These are phyloP conservation scores for Haemorhous mexicanus DNA, from an alignment of 2,113 vertebrate genomes.

Conservation along the genomic window DNA sequence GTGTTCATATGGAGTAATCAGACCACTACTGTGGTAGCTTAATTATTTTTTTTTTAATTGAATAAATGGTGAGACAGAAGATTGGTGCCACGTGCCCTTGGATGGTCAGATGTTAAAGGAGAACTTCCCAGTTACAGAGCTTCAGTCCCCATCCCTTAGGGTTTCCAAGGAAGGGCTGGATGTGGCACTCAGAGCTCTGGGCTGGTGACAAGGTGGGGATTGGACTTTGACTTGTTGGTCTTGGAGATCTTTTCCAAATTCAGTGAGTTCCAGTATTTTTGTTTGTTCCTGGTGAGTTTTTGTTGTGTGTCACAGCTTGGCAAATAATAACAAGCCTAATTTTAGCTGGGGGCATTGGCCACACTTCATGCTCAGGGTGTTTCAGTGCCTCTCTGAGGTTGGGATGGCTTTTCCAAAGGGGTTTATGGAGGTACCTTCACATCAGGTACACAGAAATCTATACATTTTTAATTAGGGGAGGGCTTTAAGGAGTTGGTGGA, in stretches of 20 bases:
- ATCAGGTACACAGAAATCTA: accelerated
- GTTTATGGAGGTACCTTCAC: neutral
- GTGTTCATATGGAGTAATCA: neutral
- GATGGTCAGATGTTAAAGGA: neutral
- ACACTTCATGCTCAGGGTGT: neutral
- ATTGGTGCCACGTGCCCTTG: accelerated
- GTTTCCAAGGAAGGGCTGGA: neutral
- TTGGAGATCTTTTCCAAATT: neutral
- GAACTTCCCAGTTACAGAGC: neutral
- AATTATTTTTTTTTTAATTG: neutral
- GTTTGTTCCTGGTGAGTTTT: neutral
- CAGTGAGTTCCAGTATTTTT: neutral
- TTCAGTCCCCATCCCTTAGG: neutral
- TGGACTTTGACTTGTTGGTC: neutral
- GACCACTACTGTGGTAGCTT: neutral
- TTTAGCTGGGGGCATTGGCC: neutral
- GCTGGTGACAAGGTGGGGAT: neutral
- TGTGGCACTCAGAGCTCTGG: neutral
- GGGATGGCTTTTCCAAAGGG: neutral
- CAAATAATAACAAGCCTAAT: neutral
- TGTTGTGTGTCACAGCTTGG: accelerated
- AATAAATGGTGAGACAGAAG: neutral
- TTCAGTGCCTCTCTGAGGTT: neutral
- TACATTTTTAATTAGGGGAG: neutral
- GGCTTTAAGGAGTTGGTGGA: accelerated